Evolutionary conservation across 2,113 vertebrate genomes (phyloP), one percentile per base, ranked within the genome.

Genomic region (Excalfactoria chinensis): DNA sequence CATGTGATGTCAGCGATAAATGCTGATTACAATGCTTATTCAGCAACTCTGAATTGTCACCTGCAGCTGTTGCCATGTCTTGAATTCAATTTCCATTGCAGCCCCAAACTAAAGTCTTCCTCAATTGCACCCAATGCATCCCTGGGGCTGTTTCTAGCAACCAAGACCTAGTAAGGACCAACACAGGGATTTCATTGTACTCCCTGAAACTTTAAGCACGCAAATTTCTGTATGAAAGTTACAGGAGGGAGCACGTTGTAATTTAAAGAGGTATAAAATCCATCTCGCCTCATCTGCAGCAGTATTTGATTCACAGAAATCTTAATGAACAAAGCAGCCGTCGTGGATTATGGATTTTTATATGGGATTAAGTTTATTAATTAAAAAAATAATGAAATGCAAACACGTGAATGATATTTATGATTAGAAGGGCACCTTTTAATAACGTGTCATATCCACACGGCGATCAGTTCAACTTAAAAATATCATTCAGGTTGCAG

Each of bases 1-100:
- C 76, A 81, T 87, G 83, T 87, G 94, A 93, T 80, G 76, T 37
- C 90, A 94, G 86, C 82, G 90, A 82, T 95, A 96, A 97, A 96
- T 86, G 83, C 81, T 26, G 75, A 95, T 89, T 70, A 92, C 80
- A 95, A 90, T 83, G 84, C 89, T 89, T 93, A 96, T 78, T 96
- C 92, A 95, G 93, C 91, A 91, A 87, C 71, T 93, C 85, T 70
- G 85, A 90, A 80, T 14, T 87, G 84, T 96, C 82, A 92, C 44
- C 84, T 63, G 14, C 79, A 97, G 95, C 93, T 95, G 93, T 43
- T 95, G 88, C 86, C 72, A 92, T 12, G 72, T 91, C 91, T 93
- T 95, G 83, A 96, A 96, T 93, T 89, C 70, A 91, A 91, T 91
- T 87, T 74, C 80, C 74, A 84, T 13, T 92, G 72, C 63, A 92